Percentiles rank a stretch among this genome's conserved stretches.
Evolutionary conservation across 2,888 invertebrate genomes (phyloP).

Genomic region (Cephalotes varians): DNA sequence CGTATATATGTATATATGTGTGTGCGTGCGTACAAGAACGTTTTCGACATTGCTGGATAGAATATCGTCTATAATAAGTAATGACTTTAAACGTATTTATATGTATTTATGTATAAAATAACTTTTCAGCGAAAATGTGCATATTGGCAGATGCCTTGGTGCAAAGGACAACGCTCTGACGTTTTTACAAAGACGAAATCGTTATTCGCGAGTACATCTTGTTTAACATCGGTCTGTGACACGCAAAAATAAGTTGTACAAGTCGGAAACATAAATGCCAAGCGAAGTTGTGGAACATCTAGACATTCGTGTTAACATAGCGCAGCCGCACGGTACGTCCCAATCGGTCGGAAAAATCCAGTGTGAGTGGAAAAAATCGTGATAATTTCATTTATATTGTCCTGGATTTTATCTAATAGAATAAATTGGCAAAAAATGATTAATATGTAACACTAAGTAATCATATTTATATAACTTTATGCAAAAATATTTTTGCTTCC

Average conservation of each 20-base stretch:
- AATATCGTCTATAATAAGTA: not conserved
- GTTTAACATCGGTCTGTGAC: too few species aligned
- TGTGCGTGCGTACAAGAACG: too few species aligned
- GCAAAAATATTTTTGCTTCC: too few species aligned
- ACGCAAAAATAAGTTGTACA: not conserved
- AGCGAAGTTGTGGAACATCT: not conserved
- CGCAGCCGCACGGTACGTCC: not conserved
- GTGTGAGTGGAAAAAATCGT: too few species aligned
- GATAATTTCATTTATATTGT: too few species aligned
- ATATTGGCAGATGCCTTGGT: too few species aligned
- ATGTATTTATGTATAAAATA: not conserved
- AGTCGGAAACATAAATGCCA: not conserved
- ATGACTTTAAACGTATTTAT: not conserved
- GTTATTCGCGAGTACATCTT: not conserved
- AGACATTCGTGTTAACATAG: not conserved
- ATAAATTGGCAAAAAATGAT: too few species aligned
- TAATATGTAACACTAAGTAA: too few species aligned
- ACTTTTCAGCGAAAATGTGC: too few species aligned
- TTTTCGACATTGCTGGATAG: not conserved
- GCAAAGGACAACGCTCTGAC: not conserved
- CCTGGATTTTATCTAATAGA: too few species aligned
- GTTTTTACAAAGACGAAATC: not conserved
- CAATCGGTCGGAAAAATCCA: too few species aligned
- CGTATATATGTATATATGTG: not conserved
- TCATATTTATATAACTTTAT: too few species aligned